Evolutionary conservation across 2,113 vertebrate genomes (phyloP).

Genomic region (Lepisosteus oculatus): DNA sequence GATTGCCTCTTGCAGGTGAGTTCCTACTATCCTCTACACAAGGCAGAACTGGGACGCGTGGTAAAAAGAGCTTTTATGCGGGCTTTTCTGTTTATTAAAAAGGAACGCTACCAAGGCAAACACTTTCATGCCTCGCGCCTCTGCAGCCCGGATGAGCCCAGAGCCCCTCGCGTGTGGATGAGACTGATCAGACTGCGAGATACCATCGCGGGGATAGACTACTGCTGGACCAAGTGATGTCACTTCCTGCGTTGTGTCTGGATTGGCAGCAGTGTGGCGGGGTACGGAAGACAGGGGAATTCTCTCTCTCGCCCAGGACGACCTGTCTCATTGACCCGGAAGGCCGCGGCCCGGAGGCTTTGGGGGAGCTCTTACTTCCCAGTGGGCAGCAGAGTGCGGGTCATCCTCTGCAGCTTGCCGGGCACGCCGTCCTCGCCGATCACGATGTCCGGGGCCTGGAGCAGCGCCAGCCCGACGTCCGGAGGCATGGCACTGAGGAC

Average conservation of each 20-base stretch:
- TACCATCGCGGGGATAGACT: too few species aligned
- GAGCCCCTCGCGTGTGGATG: too few species aligned
- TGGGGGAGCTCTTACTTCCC: constrained; percentile 31
- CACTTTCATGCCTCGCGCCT: too few species aligned
- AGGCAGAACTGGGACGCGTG: neutral
- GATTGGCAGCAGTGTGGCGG: neutral
- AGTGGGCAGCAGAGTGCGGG: constrained; percentile 30
- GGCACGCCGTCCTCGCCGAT: constrained; percentile 24
- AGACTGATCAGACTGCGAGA: too few species aligned
- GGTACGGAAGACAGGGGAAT: neutral
- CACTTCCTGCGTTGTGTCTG: too few species aligned
- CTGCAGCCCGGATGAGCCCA: too few species aligned
- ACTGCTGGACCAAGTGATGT: too few species aligned
- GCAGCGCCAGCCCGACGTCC: constrained; percentile 39
- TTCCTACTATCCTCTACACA: neutral
- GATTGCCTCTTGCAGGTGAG: neutral
- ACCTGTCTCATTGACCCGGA: too few species aligned
- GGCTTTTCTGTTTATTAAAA: too few species aligned
- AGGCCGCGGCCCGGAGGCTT: too few species aligned
- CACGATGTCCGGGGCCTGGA: constrained; percentile 32
- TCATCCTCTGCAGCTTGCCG: constrained; percentile 29
- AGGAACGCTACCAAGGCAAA: neutral
- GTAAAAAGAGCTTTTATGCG: neutral
- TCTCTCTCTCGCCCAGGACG: too few species aligned
- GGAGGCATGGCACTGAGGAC: constrained; percentile 50